Evolutionary conservation across 2,888 invertebrate genomes (phyloP).

Genomic region (Napeogenes inachia): DNA sequence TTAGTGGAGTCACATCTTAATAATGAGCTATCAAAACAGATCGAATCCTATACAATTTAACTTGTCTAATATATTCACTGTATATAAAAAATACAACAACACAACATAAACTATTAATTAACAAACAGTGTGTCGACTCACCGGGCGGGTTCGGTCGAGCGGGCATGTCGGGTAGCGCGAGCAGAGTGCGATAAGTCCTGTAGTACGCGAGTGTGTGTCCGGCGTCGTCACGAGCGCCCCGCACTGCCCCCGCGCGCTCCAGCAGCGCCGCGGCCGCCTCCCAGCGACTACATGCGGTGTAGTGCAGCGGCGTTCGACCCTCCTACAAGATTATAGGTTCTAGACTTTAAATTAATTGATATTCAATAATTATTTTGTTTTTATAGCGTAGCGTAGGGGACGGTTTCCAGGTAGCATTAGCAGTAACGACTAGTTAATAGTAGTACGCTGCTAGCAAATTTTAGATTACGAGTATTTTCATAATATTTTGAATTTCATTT

Average conservation of each 20-base stretch:
- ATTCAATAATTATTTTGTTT: too few relatives aligned
- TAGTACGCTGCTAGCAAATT: too few relatives aligned
- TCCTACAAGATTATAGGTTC: slow-evolving; percentile 40
- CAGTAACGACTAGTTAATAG: too few relatives aligned
- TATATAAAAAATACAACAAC: neutral
- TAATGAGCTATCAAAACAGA: too few relatives aligned
- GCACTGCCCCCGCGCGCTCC: slow-evolving; percentile 88
- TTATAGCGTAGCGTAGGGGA: too few relatives aligned
- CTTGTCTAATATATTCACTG: neutral
- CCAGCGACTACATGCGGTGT: slow-evolving; percentile 86
- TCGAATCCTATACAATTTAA: too few relatives aligned
- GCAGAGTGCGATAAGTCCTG: slow-evolving; percentile 60
- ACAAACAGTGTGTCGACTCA: slow-evolving; percentile 37
- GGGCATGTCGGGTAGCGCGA: slow-evolving; percentile 62
- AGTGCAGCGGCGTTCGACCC: slow-evolving; percentile 88
- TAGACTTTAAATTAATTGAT: neutral
- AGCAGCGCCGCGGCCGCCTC: slow-evolving; percentile 86
- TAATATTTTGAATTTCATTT: too few relatives aligned
- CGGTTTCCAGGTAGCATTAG: too few relatives aligned
- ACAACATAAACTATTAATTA: neutral
- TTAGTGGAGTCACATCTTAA: too few relatives aligned
- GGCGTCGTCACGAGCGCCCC: slow-evolving; percentile 87
- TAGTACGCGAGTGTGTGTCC: slow-evolving; percentile 67
- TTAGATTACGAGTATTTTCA: too few relatives aligned
- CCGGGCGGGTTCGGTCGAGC: slow-evolving; percentile 54